These are phyloP conservation scores for Drosophila rufa DNA, from an alignment of 1,140 invertebrate genomes.

Conservation along the genomic window DNA sequence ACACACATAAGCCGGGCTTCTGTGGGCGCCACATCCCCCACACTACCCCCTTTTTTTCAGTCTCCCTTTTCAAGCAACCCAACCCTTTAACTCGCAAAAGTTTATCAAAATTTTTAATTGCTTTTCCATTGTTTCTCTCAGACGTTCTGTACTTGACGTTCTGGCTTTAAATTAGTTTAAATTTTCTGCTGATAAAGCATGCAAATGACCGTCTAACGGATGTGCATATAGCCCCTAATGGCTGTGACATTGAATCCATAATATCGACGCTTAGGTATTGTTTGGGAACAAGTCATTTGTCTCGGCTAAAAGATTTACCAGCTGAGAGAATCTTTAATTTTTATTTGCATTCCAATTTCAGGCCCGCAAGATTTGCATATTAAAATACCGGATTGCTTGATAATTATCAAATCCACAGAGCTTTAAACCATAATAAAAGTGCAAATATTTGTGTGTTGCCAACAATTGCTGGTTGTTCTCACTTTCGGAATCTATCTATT, in stretches of 20 bases:
- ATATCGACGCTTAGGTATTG: conserved; percentile 13
- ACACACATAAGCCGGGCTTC: conserved; percentile 21
- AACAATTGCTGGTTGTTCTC: not conserved
- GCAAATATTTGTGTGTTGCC: conserved; percentile 9
- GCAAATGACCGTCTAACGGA: conserved; percentile 29
- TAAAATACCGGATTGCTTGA: conserved; percentile 21
- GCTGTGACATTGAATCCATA: conserved; percentile 44
- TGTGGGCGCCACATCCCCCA: conserved; percentile 14
- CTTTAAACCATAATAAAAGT: conserved; percentile 8
- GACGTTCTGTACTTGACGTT: conserved; percentile 28
- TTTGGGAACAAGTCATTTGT: conserved; percentile 30
- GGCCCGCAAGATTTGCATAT: conserved; percentile 18
- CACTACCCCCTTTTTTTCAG: not conserved
- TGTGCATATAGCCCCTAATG: conserved; percentile 32
- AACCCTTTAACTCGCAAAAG: conserved; percentile 35
- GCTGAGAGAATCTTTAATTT: conserved; percentile 18
- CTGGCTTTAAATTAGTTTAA: conserved; percentile 49
- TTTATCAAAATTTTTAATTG: conserved; percentile 70
- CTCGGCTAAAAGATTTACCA: conserved; percentile 4
- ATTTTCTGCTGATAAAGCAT: conserved; percentile 42
- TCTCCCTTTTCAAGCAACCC: conserved; percentile 2
- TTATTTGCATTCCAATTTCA: conserved; percentile 39
- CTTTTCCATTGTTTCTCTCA: conserved; percentile 63
- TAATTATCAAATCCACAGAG: conserved; percentile 3
- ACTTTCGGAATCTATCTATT: conserved; percentile 3